These are phyloP conservation scores for Atopsyche davidsoni DNA, from an alignment of 1,140 invertebrate genomes.

Conservation along the genomic window DNA sequence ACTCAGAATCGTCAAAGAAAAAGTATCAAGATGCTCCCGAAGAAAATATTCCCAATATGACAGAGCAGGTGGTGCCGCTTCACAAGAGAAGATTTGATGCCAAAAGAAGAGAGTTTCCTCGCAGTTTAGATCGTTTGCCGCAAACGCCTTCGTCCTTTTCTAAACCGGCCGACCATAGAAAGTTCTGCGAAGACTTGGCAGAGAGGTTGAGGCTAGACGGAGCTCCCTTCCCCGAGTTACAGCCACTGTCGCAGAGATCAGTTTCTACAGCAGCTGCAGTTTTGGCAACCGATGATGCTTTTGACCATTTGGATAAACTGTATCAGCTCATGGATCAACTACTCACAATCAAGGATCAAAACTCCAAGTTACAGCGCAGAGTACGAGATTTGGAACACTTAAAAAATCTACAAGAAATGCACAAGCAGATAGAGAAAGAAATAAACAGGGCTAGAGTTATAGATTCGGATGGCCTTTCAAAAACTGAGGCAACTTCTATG, in stretches of 20 bases:
- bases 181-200: constrained; percentile 19
- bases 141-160: neutral
- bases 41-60: neutral
- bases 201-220: constrained; percentile 19
- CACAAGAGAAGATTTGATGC: constrained; percentile 26
- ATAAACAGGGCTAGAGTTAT: constrained; percentile 38
- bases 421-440: constrained; percentile 44
- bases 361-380: constrained; percentile 58
- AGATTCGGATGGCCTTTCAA: constrained; percentile 37
- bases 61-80: constrained; percentile 11
- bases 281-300: constrained; percentile 51
- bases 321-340: constrained; percentile 70
- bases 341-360: constrained; percentile 63
- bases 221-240: constrained; percentile 9
- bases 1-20: neutral
- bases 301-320: constrained; percentile 72
- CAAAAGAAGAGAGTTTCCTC: constrained; percentile 21
- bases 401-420: constrained; percentile 57
- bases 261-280: constrained; percentile 42
- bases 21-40: neutral
- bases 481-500: constrained; percentile 42
- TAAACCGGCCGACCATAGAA: constrained; percentile 12
- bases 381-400: constrained; percentile 68
- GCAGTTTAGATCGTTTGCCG: constrained; percentile 13
- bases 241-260: constrained; percentile 38